Evolutionary conservation across 2,888 invertebrate species (phyloP).

Genomic region (Anoplius nigerrimus): DNA sequence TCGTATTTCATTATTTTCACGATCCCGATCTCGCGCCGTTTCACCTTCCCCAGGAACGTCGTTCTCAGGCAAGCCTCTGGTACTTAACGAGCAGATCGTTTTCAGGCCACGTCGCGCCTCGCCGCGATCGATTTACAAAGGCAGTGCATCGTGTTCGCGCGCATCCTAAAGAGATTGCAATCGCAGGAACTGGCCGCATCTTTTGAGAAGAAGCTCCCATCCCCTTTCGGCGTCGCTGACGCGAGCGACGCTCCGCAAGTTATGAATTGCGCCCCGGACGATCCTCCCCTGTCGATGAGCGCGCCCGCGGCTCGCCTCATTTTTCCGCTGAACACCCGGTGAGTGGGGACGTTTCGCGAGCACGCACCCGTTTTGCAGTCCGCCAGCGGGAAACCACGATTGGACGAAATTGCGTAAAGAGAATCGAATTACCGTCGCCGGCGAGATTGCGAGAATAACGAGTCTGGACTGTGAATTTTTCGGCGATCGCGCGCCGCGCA

Average conservation of each 20-base stretch:
- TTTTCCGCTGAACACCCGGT: constrained; percentile 43
- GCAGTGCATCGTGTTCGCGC: constrained; percentile 27
- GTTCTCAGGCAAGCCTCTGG: constrained; percentile 32
- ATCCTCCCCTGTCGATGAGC: constrained; percentile 5
- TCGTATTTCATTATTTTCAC: constrained; percentile 12
- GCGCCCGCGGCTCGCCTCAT: constrained; percentile 16
- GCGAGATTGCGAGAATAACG: constrained; percentile 40
- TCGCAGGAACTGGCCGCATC: constrained; percentile 14
- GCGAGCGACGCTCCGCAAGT: no score
- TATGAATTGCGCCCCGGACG: no score
- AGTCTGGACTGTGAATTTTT: constrained; percentile 45
- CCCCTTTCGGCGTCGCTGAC: neutral
- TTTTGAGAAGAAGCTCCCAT: constrained; percentile 14
- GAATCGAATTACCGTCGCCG: constrained; percentile 56
- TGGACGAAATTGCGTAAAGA: constrained; percentile 60
- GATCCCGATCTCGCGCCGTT: constrained; percentile 28
- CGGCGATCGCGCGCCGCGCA: constrained; percentile 26
- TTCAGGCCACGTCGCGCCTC: constrained; percentile 39
- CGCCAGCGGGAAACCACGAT: constrained; percentile 50
- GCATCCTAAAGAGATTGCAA: constrained; percentile 31
- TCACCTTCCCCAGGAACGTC: constrained; percentile 45
- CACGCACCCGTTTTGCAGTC: constrained; percentile 32
- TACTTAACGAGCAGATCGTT: constrained; percentile 58
- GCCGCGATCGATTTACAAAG: constrained; percentile 51
- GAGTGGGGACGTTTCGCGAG: constrained; percentile 24